phyloP scores from a whole-genome alignment of 2,797 vertebrate species.

The Hephaestus fuliginosus region DNA sequence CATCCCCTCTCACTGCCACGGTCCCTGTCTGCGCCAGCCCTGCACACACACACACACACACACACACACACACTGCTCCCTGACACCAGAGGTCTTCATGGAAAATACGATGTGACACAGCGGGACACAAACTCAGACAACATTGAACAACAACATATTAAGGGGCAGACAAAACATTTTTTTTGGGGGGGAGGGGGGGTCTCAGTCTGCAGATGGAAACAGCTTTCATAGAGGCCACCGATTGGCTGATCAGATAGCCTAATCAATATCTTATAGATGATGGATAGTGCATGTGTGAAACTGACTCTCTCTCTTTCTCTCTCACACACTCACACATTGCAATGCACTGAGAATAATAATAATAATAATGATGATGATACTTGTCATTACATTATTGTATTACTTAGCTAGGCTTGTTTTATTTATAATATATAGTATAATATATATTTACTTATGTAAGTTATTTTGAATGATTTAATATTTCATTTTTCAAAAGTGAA shows the following conservation, averaged over 20 bases:
- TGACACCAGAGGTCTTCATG: constrained; percentile 51
- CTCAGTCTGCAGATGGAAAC: background rate
- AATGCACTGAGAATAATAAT: background rate
- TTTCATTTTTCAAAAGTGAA: background rate
- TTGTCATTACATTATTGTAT: background rate
- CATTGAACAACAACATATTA: background rate
- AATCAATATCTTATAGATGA: constrained; percentile 19
- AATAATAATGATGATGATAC: background rate
- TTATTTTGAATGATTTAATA: background rate
- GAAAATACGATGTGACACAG: constrained; percentile 19
- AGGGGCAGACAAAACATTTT: background rate
- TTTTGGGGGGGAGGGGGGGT: background rate
- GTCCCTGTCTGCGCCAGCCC: constrained; percentile 52
- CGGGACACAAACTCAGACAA: background rate
- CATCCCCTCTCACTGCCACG: constrained; percentile 47
- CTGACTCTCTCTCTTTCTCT: background rate
- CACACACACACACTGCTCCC: constrained; percentile 37
- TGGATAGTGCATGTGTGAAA: background rate
- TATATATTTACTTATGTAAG: too few species aligned
- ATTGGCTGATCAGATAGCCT: constrained; percentile 16
- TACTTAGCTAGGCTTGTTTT: background rate
- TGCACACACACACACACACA: too few species aligned
- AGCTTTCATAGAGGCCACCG: background rate
- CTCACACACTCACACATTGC: background rate
- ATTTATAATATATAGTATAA: background rate